Conservation (phyloP, 1,140 invertebrate genomes). For the Tetragonula clypearis region DNA sequence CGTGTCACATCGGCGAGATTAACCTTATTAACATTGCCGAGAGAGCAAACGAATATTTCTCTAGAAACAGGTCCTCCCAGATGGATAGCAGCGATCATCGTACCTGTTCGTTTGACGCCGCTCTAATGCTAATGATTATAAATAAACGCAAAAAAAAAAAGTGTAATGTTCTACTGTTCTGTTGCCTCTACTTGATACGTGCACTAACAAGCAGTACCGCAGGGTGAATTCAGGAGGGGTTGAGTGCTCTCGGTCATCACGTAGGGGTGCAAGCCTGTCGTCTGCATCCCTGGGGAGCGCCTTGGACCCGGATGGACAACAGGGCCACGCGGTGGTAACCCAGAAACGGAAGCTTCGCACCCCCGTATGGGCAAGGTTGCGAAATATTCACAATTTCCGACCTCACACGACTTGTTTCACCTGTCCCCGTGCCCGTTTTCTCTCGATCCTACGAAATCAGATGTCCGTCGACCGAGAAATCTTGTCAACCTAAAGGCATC, state of each 20-base stretch:
- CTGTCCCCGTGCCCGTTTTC: neutral
- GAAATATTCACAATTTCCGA: conserved; percentile 77
- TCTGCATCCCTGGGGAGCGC: conserved; percentile 72
- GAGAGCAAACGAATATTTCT: neutral
- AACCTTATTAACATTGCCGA: neutral
- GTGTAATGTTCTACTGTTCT: conserved; percentile 69
- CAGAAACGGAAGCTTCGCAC: conserved; percentile 87
- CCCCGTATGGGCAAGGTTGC: conserved; percentile 89
- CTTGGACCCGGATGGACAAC: conserved; percentile 79
- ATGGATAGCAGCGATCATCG: too few relatives aligned
- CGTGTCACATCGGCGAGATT: neutral
- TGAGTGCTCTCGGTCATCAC: conserved; percentile 79
- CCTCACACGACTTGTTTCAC: conserved; percentile 59
- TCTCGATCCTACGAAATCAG: conserved; percentile 1
- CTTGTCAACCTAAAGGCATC: neutral
- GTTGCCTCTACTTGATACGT: conserved; percentile 61
- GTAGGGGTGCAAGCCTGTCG: conserved; percentile 77
- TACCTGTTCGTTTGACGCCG: neutral
- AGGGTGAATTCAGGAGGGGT: conserved; percentile 79
- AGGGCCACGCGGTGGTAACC: conserved; percentile 79
- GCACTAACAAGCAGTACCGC: conserved; percentile 80
- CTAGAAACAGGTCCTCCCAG: neutral
- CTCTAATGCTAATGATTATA: conserved; percentile 38
- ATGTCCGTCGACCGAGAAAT: neutral
- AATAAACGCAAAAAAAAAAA: conserved; percentile 31